Evolutionary conservation across 2,797 vertebrate species (phyloP).

Genomic region (Nasua narica): DNA sequence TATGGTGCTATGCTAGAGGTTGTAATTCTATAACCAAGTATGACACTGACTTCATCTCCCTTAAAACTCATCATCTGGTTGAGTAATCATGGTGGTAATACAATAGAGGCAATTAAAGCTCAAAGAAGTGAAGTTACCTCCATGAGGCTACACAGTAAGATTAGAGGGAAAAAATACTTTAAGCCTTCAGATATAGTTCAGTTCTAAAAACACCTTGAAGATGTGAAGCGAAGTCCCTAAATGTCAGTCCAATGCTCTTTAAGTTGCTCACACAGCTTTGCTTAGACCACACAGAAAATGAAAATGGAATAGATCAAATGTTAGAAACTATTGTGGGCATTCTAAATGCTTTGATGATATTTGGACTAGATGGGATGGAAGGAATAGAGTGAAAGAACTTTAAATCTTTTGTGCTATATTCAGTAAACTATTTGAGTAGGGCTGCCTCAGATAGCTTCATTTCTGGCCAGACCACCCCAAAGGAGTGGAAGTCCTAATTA

Average conservation of each 20-base stretch:
- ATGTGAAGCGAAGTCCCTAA: constrained; percentile 3
- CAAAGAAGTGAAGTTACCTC: not conserved
- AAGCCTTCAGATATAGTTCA: not conserved
- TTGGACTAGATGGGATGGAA: not conserved
- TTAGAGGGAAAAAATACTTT: not conserved
- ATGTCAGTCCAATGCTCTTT: not conserved
- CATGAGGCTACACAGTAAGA: not conserved
- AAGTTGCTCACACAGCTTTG: not conserved
- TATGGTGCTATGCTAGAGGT: not conserved
- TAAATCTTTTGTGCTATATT: constrained; percentile 11
- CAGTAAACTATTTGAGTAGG: constrained; percentile 1
- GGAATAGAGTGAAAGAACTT: constrained; percentile 7
- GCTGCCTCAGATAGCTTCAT: constrained; percentile 3
- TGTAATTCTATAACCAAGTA: not conserved
- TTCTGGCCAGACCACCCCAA: constrained; percentile 44
- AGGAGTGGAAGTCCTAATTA: constrained; percentile 43
- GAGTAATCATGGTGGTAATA: not conserved
- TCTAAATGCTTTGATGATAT: constrained; percentile 45
- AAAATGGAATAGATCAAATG: constrained; percentile 49
- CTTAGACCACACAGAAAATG: constrained; percentile 43
- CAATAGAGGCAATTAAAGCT: not conserved
- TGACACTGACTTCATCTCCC: not conserved
- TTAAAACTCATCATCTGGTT: not conserved
- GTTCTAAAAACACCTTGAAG: not conserved
- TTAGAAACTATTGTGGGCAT: constrained; percentile 23